Conservation (phyloP, 2,797 vertebrate genomes). For the Sciurus carolinensis region DNA sequence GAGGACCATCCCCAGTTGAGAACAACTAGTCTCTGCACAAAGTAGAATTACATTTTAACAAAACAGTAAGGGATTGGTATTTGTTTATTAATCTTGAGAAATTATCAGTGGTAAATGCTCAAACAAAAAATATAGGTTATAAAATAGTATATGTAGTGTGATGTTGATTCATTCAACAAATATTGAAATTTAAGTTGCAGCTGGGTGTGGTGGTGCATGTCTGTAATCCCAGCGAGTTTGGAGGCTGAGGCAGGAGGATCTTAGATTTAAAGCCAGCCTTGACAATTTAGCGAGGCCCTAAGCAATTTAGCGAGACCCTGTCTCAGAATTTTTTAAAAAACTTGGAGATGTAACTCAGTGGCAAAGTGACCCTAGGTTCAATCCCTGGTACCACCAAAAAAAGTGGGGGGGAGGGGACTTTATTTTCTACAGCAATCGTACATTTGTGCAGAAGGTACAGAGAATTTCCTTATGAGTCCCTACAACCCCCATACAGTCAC, state of each 20-base stretch:
- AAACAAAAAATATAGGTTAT: not conserved
- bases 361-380: not conserved
- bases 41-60: not conserved
- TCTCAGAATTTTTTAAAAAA: not conserved
- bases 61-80: not conserved
- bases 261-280: not conserved
- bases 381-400: not conserved
- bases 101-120: not conserved
- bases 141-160: not conserved
- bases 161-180: not conserved
- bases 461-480: too few species aligned
- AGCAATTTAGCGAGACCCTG: not conserved
- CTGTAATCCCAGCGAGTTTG: not conserved
- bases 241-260: not conserved
- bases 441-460: too few species aligned
- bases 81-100: not conserved
- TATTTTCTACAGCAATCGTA: too few species aligned
- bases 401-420: too few species aligned
- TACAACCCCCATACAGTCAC: too few species aligned
- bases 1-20: too few species aligned
- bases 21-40: not conserved
- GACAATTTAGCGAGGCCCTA: not conserved
- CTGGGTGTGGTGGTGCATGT: not conserved
- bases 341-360: too few species aligned
- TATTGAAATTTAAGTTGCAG: too few species aligned